These are phyloP conservation scores for Xenotilapia flavipinnis DNA, from an alignment of 2,113 vertebrate genomes.

Conservation along the genomic window DNA sequence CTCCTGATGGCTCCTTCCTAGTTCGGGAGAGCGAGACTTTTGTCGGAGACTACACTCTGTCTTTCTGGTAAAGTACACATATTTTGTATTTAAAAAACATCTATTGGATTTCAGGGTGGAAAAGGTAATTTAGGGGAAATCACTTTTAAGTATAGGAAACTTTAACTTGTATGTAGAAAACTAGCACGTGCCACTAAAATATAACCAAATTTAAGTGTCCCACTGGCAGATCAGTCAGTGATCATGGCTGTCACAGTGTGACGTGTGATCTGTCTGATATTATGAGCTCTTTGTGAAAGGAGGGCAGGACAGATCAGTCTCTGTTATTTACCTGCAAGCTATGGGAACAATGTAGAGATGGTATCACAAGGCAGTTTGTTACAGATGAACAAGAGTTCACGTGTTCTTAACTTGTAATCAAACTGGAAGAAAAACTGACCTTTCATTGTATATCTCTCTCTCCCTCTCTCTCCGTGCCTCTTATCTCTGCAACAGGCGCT, in stretches of 20 bases:
- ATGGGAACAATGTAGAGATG: not conserved
- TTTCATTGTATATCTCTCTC: not conserved
- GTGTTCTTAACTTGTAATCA: not conserved
- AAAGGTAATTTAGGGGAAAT: not conserved
- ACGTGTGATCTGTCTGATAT: not conserved
- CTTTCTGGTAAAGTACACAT: conserved; percentile 85
- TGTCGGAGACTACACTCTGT: conserved; percentile 94
- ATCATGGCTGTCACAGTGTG: not conserved
- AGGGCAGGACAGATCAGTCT: not conserved
- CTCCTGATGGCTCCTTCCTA: conserved; percentile 92
- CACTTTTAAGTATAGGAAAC: not conserved
- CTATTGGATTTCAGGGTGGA: not conserved
- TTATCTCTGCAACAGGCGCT: conserved; percentile 77
- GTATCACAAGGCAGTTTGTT: not conserved
- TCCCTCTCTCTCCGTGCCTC: not conserved
- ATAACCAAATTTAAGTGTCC: not conserved
- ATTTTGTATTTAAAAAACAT: not conserved
- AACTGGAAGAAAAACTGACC: not conserved
- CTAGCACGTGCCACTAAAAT: not conserved
- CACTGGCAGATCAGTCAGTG: not conserved
- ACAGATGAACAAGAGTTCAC: not conserved
- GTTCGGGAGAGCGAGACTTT: conserved; percentile 98
- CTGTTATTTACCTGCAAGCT: not conserved
- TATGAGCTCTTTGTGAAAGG: not conserved
- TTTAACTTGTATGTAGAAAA: not conserved